Base-by-base conservation (phyloP, 2,797 vertebrate species). In the Tachyglossus aculeatus region DNA sequence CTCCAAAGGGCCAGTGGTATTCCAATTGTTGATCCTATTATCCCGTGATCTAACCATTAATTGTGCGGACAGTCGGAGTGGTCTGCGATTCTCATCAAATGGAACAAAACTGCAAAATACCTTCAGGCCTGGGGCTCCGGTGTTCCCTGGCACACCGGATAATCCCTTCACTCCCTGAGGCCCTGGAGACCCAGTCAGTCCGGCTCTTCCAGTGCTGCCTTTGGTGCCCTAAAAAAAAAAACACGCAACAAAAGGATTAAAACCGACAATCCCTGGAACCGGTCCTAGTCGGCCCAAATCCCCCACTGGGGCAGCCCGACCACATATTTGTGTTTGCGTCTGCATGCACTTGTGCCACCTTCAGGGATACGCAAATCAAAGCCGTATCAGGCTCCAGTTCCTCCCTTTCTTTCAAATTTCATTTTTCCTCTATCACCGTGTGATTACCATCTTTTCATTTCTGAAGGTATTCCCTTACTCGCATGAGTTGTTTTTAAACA, bases 111-210 rank as follows among this genome's bases (percentile, higher is more conserved):
- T 4, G 2, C 15, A 3, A 47, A 57, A 19, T 88, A 97, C 98
- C 96, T 98, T 97, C 54, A 87, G 88, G 73, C 98, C 98, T 2
- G 86, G 86, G 6, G 82, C 82, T 71, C 98, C 98, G 48, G 65
- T 88, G 69, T 92, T 92, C 84, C 98, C 98, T 73, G 88, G 84
- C n/a, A 71, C 78, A 73, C 98, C 97, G 75, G 94, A 91, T 65
- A 91, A 86, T 54, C 98, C 98, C 25, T 89, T 81, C 52, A 91
- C 90, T 81, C 97, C 96, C 56, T 80, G 90, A 37, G 77, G 89
- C 77, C 98, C 98, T 73, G 96, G 93, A 86, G 89, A 93, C 58
- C 96, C 97, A 67, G 87, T 84, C 58, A 89, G 82, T 77, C 97
- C 98, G 34, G 92, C 81, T 12, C 78, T 85, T 74, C 97, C 97